phyloP scores from a whole-genome alignment of 2,888 invertebrate species.

The Drosophila pegasa region DNA sequence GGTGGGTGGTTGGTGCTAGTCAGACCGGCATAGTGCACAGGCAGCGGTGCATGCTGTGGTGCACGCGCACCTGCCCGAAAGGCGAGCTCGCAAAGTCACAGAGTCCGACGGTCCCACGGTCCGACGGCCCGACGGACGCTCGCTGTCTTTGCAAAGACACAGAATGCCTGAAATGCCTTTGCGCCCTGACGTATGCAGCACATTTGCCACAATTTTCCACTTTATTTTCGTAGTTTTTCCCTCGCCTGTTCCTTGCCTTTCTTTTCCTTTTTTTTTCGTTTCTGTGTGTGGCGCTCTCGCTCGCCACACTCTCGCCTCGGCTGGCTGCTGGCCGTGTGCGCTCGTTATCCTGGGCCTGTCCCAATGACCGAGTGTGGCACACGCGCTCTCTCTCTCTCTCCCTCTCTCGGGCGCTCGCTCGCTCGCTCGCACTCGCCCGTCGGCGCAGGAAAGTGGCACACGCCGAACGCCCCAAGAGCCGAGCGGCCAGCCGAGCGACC shows the following conservation, averaged over 20 bases:
- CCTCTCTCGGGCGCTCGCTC: background rate
- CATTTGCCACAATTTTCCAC: conserved; percentile 36
- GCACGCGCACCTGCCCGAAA: conserved; percentile 28
- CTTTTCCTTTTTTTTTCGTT: background rate
- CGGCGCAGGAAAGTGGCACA: conserved; percentile 57
- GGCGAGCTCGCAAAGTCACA: conserved; percentile 24
- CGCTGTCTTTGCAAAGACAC: conserved; percentile 34
- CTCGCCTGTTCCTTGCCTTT: conserved; percentile 6
- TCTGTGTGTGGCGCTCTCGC: conserved; percentile 3
- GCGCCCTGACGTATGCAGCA: conserved; percentile 60
- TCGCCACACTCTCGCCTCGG: conserved; percentile 22
- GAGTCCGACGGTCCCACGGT: no score
- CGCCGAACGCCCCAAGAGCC: conserved; percentile 16
- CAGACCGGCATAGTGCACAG: conserved; percentile 27
- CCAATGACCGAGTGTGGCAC: conserved; percentile 78
- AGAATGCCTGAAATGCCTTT: conserved; percentile 32
- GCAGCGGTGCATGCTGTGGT: conserved; percentile 13
- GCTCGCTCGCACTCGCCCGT: background rate
- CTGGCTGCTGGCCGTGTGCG: conserved; percentile 12
- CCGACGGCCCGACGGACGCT: background rate
- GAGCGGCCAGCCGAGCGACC: conserved; percentile 4
- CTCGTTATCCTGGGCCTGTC: conserved; percentile 74
- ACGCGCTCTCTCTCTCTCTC: conserved; percentile 1
- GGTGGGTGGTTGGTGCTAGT: conserved; percentile 7
- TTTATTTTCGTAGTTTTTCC: conserved; percentile 11